Evolutionary conservation across 2,113 vertebrate genomes (phyloP), one percentile per base, ranked within the genome.

Genomic region (Melanotaenia duboulayi): DNA sequence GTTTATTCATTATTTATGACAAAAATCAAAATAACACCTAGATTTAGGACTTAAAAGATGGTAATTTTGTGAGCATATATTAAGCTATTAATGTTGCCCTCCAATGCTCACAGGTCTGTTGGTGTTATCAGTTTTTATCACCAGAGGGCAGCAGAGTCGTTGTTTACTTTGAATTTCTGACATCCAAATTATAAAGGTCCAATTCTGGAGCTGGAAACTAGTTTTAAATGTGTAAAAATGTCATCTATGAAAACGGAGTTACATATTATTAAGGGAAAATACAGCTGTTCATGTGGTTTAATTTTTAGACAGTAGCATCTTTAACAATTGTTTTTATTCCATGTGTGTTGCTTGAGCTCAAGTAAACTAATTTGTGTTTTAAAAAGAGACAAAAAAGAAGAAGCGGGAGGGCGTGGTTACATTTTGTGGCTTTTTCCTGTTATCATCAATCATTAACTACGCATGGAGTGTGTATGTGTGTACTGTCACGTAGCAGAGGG

Each of bases 81-180:
- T n/a, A n/a, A n/a, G n/a, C n/a, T n/a, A 6, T 6, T 6, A 28
- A 28, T 28, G 28, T 28, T 28, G 4, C 32, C 7, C 8, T 35
- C 32, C 32, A 35, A 35, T 35, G 32, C 23, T 55, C 52, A 2
- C 1, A 17, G 13, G 8, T 32, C 23, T 55, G 7, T 35, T 52
- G 64, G 24, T n/a, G 50, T n/a, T 19, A 68, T 8, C 8, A 4
- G 7, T 23, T 78, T 49, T 7, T n/a, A 48, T 78, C 87, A 82
- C 80, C 68, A 0, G 86, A 19, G 74, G 80, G 80, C 84, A 67
- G 75, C 66, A 84, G 46, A 83, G 68, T 11, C 2, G 62, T 39
- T 54, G 20, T 16, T 14, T 32, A n/a, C 37, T 55, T 55, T 19
- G 24, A 3, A 16, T 14, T 19, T 4, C 44, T 52, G n/a, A 35